Percentiles rank a stretch among this genome's conserved stretches.
phyloP scores from a whole-genome alignment of 2,888 invertebrate species.

The Dolichomitus sp. region DNA sequence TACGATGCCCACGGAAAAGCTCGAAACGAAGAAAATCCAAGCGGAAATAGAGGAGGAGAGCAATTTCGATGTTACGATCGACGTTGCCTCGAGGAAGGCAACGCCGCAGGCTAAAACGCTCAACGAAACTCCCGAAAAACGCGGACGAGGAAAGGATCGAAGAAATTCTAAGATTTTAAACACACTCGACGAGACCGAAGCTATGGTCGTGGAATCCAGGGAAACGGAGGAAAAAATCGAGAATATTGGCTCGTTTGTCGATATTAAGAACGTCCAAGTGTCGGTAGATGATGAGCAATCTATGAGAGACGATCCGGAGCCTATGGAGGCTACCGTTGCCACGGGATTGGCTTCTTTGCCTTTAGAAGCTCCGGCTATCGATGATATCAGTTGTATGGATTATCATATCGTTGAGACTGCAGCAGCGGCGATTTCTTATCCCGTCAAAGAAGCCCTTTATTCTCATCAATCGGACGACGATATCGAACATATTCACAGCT shows the following conservation, averaged over 20 bases:
- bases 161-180: constrained; percentile 35
- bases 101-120: constrained; percentile 6
- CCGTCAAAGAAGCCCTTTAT: constrained; percentile 65
- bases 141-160: constrained; percentile 16
- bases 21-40: constrained; percentile 14
- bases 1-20: constrained; percentile 54
- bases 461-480: constrained; percentile 81
- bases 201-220: constrained; percentile 64
- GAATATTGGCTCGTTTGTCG: constrained; percentile 68
- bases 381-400: constrained; percentile 78
- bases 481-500: constrained; percentile 79
- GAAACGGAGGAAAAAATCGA: constrained; percentile 37
- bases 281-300: constrained; percentile 32
- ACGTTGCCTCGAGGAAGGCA: constrained; percentile 10
- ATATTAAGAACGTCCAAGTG: constrained; percentile 54
- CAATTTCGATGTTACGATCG: not conserved
- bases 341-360: constrained; percentile 60
- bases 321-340: constrained; percentile 67
- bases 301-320: constrained; percentile 54
- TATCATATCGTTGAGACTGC: constrained; percentile 78
- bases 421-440: constrained; percentile 70
- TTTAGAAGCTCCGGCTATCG: constrained; percentile 51
- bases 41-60: not conserved
- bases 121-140: constrained; percentile 4
- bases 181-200: constrained; percentile 43